Base-by-base conservation (phyloP, 2,797 vertebrate species). In the Sus cebifrons region DNA sequence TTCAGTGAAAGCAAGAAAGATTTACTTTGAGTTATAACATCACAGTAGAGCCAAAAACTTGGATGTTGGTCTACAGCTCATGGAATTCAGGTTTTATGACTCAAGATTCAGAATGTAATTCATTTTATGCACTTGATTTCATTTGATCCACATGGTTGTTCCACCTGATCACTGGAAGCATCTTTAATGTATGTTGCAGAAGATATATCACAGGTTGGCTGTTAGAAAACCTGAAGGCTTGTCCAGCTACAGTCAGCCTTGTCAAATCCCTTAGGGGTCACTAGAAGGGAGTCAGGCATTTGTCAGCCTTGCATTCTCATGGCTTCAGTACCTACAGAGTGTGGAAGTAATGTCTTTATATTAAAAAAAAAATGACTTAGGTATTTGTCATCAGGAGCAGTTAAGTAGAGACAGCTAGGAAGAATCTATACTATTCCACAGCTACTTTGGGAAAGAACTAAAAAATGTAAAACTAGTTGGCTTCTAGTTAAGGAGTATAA, bases 1-100 rank as follows among this genome's bases (percentile, higher is more conserved):
- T 58, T 90, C 15, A 64, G n/a, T 81, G 40, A 96, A 10, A n/a
- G 36, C 52, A 92, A 96, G 64, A 18, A 88, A 92, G n/a, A 60
- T 18, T 65, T 64, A 70, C 25, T 23, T 89, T n/a, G 70, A 86
- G 70, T 91, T 86, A 12, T 56, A 81, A 49, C 11, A 67, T 17
- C 32, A 7, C 64, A 25, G 56, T 36, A 70, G n/a, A 94, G 5
- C 67, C 11, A 58, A 18, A 11, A 18, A 89, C 49, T 58, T 83
- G 20, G 12, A 32, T 77, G 11, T 81, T 86, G 29, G 32, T 86
- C 12, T 75, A 68, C 58, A 16, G 6, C 23, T 83, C 52, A 58
- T 71, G 16, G 81, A 92, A 92, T 85, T 92, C 16, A 70, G 16
- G 14, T 65, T 96, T 95, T 84, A 52, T 58, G 62, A 94, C 20